Evolutionary conservation across 2,888 invertebrate species (phyloP).

Genomic region (Arctia plantaginis): DNA sequence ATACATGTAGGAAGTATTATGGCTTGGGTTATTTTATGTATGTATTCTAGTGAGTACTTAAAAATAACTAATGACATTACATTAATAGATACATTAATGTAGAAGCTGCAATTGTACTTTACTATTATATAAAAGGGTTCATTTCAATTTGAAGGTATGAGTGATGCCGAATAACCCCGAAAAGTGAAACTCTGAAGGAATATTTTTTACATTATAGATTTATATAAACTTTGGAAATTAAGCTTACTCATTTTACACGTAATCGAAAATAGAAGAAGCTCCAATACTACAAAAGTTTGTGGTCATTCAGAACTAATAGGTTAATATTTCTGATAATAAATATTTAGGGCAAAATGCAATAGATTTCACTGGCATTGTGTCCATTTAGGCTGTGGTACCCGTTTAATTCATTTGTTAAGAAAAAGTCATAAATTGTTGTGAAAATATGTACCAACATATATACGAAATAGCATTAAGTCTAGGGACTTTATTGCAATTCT

Average conservation of each 20-base stretch:
- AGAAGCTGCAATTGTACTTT: background rate
- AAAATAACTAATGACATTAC: background rate
- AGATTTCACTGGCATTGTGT: background rate
- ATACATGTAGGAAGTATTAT: conserved; percentile 15
- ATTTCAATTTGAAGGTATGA: background rate
- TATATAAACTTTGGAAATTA: too few species aligned
- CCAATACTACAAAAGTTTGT: background rate
- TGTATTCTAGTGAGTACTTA: background rate
- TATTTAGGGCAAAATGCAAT: too few species aligned
- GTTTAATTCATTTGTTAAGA: background rate
- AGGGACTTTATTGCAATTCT: background rate
- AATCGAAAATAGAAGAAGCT: background rate
- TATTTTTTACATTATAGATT: too few species aligned
- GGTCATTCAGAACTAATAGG: background rate
- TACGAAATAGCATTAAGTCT: background rate
- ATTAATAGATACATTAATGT: background rate
- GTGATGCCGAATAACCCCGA: background rate
- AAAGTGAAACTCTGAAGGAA: background rate
- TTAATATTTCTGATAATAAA: background rate
- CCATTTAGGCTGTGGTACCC: background rate
- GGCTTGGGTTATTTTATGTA: background rate
- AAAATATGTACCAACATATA: background rate
- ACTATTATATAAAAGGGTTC: background rate
- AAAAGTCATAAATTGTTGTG: background rate
- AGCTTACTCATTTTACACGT: too few species aligned